A percentile compares a stretch with the other conserved stretches of the same genome.
Conservation (phyloP, 2,797 vertebrate genomes). For the Spheniscus humboldti region DNA sequence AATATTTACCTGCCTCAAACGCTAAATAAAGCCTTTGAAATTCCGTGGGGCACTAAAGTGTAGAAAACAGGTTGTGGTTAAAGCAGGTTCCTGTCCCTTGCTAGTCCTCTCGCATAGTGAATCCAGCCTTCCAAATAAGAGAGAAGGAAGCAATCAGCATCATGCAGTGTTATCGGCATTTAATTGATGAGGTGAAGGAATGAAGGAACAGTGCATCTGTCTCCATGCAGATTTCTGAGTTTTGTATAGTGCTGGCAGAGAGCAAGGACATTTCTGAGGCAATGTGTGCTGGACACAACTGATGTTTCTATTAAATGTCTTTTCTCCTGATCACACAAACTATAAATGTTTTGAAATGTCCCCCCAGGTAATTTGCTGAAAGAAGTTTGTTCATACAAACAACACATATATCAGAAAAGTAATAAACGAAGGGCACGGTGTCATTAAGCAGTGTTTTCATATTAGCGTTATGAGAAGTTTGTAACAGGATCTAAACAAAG, state of each 20-base stretch:
- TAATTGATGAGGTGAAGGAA: neutral
- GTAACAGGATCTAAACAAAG: neutral
- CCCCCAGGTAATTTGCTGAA: neutral
- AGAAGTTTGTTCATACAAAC: neutral
- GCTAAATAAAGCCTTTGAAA: neutral
- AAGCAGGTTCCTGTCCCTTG: neutral
- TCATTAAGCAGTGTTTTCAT: neutral
- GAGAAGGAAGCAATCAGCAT: neutral
- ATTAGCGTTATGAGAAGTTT: neutral
- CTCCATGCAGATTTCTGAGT: neutral
- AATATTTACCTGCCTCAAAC: neutral
- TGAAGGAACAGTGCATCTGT: neutral
- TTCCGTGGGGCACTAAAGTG: neutral
- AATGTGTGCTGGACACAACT: neutral
- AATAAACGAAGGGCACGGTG: neutral
- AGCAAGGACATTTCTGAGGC: neutral
- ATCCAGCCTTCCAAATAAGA: neutral
- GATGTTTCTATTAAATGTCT: neutral
- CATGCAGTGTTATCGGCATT: neutral
- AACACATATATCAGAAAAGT: neutral
- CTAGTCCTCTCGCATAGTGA: neutral
- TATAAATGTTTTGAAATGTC: neutral
- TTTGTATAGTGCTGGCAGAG: neutral
- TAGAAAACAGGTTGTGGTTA: neutral
- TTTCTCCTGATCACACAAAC: neutral